Conservation (phyloP, 2,888 invertebrate species). For the Cactoblastis cactorum region DNA sequence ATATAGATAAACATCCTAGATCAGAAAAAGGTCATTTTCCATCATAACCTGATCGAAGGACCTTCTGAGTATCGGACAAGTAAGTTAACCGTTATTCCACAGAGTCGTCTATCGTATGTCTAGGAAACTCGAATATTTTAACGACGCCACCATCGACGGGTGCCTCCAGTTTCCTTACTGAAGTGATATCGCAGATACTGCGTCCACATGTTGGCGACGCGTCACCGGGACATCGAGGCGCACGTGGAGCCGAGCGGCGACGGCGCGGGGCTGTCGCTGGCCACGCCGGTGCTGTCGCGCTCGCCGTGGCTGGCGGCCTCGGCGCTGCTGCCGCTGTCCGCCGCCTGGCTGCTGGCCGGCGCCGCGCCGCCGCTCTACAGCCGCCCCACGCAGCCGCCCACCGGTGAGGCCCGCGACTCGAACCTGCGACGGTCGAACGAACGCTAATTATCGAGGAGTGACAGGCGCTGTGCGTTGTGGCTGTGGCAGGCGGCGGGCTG, state of each 20-base stretch:
- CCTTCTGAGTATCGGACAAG: too few relatives aligned
- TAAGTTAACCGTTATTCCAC: too few relatives aligned
- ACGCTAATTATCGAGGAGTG: too few relatives aligned
- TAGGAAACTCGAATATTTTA: too few relatives aligned
- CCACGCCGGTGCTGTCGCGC: slow-evolving; percentile 84
- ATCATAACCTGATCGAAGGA: too few relatives aligned
- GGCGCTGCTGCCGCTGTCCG: slow-evolving; percentile 80
- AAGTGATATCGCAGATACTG: slow-evolving; percentile 47
- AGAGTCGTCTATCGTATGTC: too few relatives aligned
- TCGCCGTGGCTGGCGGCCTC: slow-evolving; percentile 40
- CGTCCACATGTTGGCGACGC: slow-evolving; percentile 74
- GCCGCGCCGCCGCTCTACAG: slow-evolving; percentile 60
- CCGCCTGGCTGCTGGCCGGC: slow-evolving; percentile 85
- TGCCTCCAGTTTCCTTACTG: too few relatives aligned
- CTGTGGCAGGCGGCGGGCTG: slow-evolving; percentile 38
- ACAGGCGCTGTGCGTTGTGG: background rate
- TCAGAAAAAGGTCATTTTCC: too few relatives aligned
- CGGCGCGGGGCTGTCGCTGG: slow-evolving; percentile 82
- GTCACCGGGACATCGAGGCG: slow-evolving; percentile 75
- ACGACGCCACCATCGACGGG: too few relatives aligned
- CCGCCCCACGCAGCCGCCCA: background rate
- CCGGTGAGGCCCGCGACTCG: too few relatives aligned
- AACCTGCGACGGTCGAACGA: too few relatives aligned
- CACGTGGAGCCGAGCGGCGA: slow-evolving; percentile 33
- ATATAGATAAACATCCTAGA: too few relatives aligned